A percentile compares a stretch with the other conserved stretches of the same genome.
Conservation (phyloP, 1,140 invertebrate genomes). For the Hypsibius dujardini region DNA sequence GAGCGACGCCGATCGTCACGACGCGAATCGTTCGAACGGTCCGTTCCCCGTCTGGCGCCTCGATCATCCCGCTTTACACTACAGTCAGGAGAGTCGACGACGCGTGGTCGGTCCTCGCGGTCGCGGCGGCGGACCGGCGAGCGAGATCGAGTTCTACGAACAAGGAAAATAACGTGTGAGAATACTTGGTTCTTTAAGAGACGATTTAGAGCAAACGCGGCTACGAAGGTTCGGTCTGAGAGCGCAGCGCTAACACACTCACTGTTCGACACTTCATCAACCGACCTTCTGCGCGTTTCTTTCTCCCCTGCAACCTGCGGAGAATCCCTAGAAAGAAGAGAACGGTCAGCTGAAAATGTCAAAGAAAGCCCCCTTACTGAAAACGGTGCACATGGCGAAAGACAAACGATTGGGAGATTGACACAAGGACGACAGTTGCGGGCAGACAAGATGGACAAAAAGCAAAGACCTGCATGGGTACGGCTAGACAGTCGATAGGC, state of each 20-base stretch:
- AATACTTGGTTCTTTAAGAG: not conserved
- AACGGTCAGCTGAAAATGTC: not conserved
- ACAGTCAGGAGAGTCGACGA: no score
- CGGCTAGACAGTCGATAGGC: no score
- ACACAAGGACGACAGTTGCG: no score
- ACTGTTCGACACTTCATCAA: slow-evolving; percentile 12
- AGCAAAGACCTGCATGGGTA: no score
- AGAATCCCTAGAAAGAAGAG: not conserved
- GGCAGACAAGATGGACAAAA: no score
- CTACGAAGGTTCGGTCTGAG: no score
- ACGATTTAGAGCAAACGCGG: not conserved
- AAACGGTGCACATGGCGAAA: not conserved
- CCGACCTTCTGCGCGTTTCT: slow-evolving; percentile 18
- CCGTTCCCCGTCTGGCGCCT: no score
- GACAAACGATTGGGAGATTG: not conserved
- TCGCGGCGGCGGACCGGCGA: not conserved
- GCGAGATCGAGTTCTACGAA: not conserved
- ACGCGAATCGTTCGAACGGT: no score
- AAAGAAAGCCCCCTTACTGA: not conserved
- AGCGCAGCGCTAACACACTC: not conserved
- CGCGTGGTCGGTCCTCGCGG: no score
- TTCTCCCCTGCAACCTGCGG: not conserved
- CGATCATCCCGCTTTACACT: no score
- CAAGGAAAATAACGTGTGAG: not conserved
- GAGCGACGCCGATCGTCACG: slow-evolving; percentile 25